Conservation (phyloP, 2,113 vertebrate species). For the Aythya baeri region DNA sequence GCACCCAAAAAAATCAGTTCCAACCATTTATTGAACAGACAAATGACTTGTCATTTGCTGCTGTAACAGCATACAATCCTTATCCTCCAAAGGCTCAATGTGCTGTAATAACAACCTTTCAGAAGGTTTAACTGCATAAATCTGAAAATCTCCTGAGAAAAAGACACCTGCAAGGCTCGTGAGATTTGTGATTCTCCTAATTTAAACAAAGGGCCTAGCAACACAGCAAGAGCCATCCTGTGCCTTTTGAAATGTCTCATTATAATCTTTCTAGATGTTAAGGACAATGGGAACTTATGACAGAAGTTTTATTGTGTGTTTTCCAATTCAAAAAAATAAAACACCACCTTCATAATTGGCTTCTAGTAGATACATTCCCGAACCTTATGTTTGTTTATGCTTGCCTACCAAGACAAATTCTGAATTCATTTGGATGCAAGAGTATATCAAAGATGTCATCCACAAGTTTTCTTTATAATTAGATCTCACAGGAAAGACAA, state of each 20-base stretch:
- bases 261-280: not conserved
- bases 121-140: not conserved
- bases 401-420: not conserved
- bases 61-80: not conserved
- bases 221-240: not conserved
- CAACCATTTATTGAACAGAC: not conserved
- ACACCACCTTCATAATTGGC: not conserved
- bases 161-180: not conserved
- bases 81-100: not conserved
- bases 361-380: not conserved
- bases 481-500: not conserved
- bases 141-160: not conserved
- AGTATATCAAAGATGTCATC: not conserved
- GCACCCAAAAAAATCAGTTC: not conserved
- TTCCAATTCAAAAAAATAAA: not conserved
- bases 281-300: not conserved
- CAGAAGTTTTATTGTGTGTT: not conserved
- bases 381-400: not conserved
- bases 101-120: not conserved
- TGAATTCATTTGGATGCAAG: not conserved
- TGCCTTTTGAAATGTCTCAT: not conserved
- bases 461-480: not conserved
- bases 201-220: not conserved
- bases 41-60: not conserved
- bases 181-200: not conserved